Evolutionary conservation across 1,140 invertebrate species (phyloP).

Genomic region (Papilio polytes): DNA sequence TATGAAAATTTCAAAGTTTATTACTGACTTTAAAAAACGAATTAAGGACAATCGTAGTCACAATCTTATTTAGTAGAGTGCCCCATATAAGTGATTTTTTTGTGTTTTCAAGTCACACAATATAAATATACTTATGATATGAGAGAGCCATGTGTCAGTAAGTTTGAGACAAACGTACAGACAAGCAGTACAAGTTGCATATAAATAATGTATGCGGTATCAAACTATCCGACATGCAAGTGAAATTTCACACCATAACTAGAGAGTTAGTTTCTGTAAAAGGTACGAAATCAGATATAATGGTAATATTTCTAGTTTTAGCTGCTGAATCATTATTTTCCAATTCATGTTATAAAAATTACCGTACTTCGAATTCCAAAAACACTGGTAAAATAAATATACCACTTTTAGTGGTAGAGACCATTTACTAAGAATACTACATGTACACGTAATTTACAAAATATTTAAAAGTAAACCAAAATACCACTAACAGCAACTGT

Average conservation of each 20-base stretch:
- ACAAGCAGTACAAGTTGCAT: not conserved
- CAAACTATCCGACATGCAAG: constrained; percentile 12
- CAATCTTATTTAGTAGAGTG: not conserved
- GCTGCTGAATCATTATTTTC: too few relatives aligned
- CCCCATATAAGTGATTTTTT: too few relatives aligned
- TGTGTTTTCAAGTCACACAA: too few relatives aligned
- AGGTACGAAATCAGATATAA: not conserved
- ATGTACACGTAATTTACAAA: not conserved
- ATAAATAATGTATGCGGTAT: constrained; percentile 44
- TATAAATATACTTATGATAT: not conserved
- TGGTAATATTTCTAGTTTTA: not conserved
- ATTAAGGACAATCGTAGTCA: not conserved
- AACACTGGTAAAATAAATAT: too few relatives aligned
- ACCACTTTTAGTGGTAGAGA: not conserved
- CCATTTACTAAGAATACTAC: not conserved
- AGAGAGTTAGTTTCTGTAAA: constrained; percentile 23
- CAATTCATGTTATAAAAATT: too few relatives aligned
- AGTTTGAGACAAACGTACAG: not conserved
- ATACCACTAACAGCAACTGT: not conserved
- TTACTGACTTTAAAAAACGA: not conserved
- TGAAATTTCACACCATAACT: constrained; percentile 51
- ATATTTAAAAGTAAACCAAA: not conserved
- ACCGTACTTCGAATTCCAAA: too few relatives aligned
- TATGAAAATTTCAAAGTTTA: not conserved
- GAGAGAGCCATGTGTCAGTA: not conserved